phyloP scores from a whole-genome alignment of 2,888 invertebrate genomes.

The Mystacides longicornis region DNA sequence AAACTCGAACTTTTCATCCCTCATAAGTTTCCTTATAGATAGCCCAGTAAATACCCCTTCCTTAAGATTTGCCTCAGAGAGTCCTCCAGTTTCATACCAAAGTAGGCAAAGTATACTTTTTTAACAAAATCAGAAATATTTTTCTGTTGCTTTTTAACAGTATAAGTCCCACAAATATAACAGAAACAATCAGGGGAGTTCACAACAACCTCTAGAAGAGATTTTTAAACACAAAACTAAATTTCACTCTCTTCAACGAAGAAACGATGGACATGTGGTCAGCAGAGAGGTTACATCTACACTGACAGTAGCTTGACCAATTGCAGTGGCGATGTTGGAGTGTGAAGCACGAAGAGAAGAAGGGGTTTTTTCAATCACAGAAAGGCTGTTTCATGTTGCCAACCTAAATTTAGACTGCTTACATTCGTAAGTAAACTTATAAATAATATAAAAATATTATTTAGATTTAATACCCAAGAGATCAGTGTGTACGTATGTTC shows the following conservation, averaged over 20 bases:
- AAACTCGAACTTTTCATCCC: background rate
- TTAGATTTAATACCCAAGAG: background rate
- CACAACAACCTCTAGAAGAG: background rate
- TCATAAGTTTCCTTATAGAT: background rate
- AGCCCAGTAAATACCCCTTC: background rate
- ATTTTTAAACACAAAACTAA: background rate
- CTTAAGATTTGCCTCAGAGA: conserved; percentile 2
- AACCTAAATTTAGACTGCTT: background rate
- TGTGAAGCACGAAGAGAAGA: background rate
- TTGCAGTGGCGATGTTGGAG: too few relatives aligned
- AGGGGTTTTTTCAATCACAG: background rate
- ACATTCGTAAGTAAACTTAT: background rate
- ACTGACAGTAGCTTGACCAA: too few relatives aligned
- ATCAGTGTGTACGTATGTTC: too few relatives aligned
- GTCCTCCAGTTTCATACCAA: background rate
- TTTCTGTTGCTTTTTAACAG: background rate
- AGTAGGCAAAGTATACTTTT: background rate
- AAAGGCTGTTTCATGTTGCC: background rate
- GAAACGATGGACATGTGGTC: too few relatives aligned
- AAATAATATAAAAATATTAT: background rate
- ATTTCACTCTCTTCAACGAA: too few relatives aligned
- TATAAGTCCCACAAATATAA: background rate
- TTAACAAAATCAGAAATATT: background rate
- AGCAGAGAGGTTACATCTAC: too few relatives aligned
- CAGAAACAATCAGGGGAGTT: too few relatives aligned